phyloP scores from a whole-genome alignment of 2,797 vertebrate species.

The Nothura maculosa region DNA sequence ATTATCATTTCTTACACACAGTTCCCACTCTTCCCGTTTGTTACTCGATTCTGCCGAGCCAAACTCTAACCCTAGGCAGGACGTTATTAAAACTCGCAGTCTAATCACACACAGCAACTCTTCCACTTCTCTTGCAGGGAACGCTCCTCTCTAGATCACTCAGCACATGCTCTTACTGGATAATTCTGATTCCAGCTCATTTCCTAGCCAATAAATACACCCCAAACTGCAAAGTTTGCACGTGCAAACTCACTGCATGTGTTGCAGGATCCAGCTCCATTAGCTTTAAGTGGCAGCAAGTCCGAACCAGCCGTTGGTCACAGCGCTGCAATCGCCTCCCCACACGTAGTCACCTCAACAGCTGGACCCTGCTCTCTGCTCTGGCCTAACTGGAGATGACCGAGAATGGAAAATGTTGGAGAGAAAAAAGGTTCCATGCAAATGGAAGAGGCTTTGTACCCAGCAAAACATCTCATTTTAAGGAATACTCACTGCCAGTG shows the following conservation, averaged over 20 bases:
- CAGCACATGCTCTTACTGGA: neutral
- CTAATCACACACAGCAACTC: fast-evolving
- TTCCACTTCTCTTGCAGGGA: neutral
- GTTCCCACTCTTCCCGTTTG: neutral
- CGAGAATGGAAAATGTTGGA: slow-evolving; percentile 26
- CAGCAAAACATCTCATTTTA: neutral
- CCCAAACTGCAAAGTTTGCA: slow-evolving; percentile 3
- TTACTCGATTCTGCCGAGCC: neutral
- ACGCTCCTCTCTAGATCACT: neutral
- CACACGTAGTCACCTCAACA: slow-evolving; percentile 8
- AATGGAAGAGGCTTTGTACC: neutral
- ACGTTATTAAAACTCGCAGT: neutral
- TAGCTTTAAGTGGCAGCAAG: slow-evolving; percentile 45
- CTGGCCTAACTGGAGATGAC: slow-evolving; percentile 6
- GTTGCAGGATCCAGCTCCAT: slow-evolving; percentile 49
- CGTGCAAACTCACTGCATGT: slow-evolving; percentile 13
- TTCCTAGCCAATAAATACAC: slow-evolving; percentile 35
- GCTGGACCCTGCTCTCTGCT: slow-evolving; percentile 26
- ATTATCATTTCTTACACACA: neutral
- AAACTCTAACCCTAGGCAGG: neutral
- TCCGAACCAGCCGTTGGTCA: slow-evolving; percentile 41
- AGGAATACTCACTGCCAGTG: neutral
- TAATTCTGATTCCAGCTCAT: slow-evolving; percentile 16
- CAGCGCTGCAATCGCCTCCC: neutral
- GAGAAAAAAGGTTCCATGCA: slow-evolving; percentile 30